Evolutionary conservation across 1,140 invertebrate genomes (phyloP), one percentile per base, ranked within the genome.

Genomic region (Dendroctonus ponderosae): DNA sequence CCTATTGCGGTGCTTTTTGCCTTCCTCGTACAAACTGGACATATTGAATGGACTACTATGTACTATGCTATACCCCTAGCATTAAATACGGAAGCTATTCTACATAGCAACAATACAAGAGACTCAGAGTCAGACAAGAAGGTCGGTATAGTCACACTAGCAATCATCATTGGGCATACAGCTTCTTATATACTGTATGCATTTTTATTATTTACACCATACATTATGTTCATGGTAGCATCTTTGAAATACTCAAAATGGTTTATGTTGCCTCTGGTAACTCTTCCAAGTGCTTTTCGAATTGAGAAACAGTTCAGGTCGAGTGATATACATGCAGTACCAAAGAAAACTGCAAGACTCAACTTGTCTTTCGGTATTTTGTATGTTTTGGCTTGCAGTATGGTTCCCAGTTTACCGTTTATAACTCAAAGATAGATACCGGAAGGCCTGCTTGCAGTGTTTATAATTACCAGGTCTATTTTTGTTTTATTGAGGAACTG

Each of bases 1-100:
- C 95, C 95, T 5, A 88, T 97, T 37, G 93, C 92, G 11, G 94
- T 97, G n/a, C 82, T 97, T 4, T 97, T 97, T 81, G 90, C 94
- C 0, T 97, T 93, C 73, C 87, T 97, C 82, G 86, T 92, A 40
- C 94, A 97, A 80, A 93, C 93, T 2, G 94, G 94, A 11, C 83
- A 88, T 53, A 82, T 94, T 38, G 89, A 92, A 75, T 90, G 91
- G 89, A 86, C 87, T 37, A 91, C 93, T 0, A 90, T 97, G 71
- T 90, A 94, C 70, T 97, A 96, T 81, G 94, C 95, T 12, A 88
- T 97, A 72, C 96, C 96, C 7, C 78, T 98, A 66, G 94, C 95
- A 6, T 80, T 98, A 1, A 97, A 97, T 72, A 96, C 94, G 7
- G 95, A 97, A 79, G 94, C 94, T 37, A 96, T 97, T 73, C 81